These are phyloP conservation scores for Rattus rattus DNA, from an alignment of 2,113 vertebrate genomes.

Conservation along the genomic window DNA sequence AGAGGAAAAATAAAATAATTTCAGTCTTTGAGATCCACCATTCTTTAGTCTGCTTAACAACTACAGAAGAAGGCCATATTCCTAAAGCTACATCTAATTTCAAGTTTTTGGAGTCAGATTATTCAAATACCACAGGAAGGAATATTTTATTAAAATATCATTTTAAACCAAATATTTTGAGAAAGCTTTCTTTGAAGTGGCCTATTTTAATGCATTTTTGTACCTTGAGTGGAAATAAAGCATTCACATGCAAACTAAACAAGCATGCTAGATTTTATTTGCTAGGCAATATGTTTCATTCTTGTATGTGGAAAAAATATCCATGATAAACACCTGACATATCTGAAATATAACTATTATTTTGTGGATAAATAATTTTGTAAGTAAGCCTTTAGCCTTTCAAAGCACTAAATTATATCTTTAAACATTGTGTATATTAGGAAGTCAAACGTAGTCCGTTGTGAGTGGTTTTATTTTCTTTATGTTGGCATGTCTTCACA, in stretches of 20 bases:
- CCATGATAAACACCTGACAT: constrained; percentile 12
- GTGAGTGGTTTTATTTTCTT: constrained; percentile 49
- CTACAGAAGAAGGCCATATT: neutral
- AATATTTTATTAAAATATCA: neutral
- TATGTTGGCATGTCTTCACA: constrained; percentile 52
- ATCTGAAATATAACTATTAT: neutral
- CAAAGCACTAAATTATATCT: neutral
- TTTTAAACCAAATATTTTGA: constrained; percentile 24
- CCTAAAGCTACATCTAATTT: neutral
- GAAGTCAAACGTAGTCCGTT: constrained; percentile 6
- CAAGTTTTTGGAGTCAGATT: neutral
- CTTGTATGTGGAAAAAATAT: neutral
- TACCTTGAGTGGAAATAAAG: neutral
- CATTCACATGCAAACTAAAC: constrained; percentile 34
- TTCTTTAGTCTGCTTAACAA: neutral
- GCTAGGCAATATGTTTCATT: constrained; percentile 1
- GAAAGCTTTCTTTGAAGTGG: neutral
- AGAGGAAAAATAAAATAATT: neutral
- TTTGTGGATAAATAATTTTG: neutral
- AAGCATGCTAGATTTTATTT: constrained; percentile 38
- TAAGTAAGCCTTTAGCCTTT: neutral
- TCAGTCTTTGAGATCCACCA: neutral
- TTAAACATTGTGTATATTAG: constrained; percentile 22
- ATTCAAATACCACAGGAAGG: neutral
- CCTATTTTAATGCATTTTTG: neutral